Percentiles rank a stretch among this genome's conserved stretches.
Evolutionary conservation across 2,888 invertebrate species (phyloP).

Genomic region (Phyllotreta striolata): DNA sequence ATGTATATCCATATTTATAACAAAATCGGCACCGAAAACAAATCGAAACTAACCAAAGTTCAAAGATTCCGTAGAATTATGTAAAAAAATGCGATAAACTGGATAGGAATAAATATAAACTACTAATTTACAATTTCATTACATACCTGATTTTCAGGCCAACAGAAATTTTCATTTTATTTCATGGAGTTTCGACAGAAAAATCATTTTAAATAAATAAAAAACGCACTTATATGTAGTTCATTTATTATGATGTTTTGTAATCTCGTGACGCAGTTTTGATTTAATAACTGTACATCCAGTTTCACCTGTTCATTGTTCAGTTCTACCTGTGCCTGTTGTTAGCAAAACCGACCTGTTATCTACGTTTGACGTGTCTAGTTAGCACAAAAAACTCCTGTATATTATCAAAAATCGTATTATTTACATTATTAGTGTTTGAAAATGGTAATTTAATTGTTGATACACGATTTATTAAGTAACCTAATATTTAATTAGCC

Average conservation of each 20-base stretch:
- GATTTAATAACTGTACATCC: slow-evolving; percentile 40
- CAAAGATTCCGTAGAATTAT: slow-evolving; percentile 13
- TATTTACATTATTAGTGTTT: slow-evolving; percentile 7
- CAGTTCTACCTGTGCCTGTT: slow-evolving; percentile 2
- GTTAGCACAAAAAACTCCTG: slow-evolving; percentile 9
- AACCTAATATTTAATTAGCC: slow-evolving; percentile 6
- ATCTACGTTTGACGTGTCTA: slow-evolving; percentile 39
- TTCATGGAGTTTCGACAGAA: too few species aligned
- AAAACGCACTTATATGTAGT: not conserved
- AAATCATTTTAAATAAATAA: too few species aligned
- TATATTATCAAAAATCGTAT: slow-evolving; percentile 15
- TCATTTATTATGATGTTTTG: not conserved
- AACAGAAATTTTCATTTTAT: too few species aligned
- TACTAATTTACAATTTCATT: too few species aligned
- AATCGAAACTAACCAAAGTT: slow-evolving; percentile 14
- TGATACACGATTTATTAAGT: slow-evolving; percentile 2
- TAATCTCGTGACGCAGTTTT: slow-evolving; percentile 23
- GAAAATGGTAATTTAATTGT: slow-evolving; percentile 42
- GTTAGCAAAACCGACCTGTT: not conserved
- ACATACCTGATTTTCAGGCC: too few species aligned
- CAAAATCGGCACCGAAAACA: not conserved
- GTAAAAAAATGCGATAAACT: slow-evolving; percentile 2
- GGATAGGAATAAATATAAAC: not conserved
- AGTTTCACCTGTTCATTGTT: slow-evolving; percentile 26
- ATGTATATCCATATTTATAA: not conserved